Conservation (phyloP, 2,888 invertebrate species). For the Pristionchus exspectatus region DNA sequence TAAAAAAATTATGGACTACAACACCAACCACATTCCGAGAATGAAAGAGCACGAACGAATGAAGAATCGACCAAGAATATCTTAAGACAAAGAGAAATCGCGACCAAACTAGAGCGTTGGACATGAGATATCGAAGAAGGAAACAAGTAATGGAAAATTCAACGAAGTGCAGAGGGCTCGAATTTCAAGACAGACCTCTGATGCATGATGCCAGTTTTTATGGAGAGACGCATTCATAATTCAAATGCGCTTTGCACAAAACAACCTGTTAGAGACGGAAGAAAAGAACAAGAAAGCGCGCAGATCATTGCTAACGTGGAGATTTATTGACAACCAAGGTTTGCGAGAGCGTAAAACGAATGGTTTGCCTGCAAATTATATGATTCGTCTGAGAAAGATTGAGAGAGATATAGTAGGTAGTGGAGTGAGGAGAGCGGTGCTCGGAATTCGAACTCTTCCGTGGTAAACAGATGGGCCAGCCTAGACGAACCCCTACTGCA, state of each 20-base stretch:
- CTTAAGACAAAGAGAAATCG: background rate
- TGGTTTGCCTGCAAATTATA: background rate
- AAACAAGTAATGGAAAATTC: background rate
- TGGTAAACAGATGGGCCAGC: background rate
- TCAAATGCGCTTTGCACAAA: too few species aligned
- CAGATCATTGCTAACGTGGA: too few species aligned
- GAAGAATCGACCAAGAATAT: background rate
- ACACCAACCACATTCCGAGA: background rate
- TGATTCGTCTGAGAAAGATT: background rate
- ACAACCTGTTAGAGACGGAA: too few species aligned
- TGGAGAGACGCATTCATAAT: too few species aligned
- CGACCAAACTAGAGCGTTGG: background rate
- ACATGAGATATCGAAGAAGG: background rate
- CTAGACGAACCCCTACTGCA: slow-evolving; percentile 3
- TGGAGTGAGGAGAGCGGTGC: background rate
- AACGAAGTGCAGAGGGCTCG: too few species aligned
- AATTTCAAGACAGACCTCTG: too few species aligned
- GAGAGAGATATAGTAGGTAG: background rate
- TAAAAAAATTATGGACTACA: background rate
- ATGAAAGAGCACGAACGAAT: background rate
- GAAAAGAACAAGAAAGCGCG: too few species aligned
- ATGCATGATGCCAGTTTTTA: too few species aligned
- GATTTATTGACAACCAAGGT: too few species aligned
- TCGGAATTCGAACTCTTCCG: background rate
- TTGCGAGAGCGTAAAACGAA: too few species aligned